A percentile compares a stretch with the other conserved stretches of the same genome.
Conservation (phyloP, 2,113 vertebrate species). For the Chaetodon trifascialis region DNA sequence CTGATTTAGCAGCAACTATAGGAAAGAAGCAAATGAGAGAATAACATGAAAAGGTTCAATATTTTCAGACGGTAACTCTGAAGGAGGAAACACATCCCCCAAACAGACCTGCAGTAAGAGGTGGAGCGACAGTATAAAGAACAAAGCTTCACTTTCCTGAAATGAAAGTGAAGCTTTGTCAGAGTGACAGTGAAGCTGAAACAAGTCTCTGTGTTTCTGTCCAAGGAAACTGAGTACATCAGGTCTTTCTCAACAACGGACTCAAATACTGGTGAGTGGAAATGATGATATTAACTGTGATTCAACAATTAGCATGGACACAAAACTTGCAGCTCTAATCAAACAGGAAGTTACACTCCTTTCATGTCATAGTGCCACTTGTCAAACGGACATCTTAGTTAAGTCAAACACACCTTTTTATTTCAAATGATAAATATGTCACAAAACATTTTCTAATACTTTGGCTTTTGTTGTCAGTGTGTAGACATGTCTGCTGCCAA, state of each 20-base stretch:
- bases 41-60: no score
- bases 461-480: not conserved
- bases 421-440: not conserved
- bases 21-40: no score
- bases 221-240: not conserved
- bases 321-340: not conserved
- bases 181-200: not conserved
- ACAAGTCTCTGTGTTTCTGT: not conserved
- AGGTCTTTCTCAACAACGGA: not conserved
- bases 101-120: not conserved
- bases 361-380: not conserved
- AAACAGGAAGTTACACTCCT: not conserved
- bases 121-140: not conserved
- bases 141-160: not conserved
- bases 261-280: slow-evolving; percentile 15
- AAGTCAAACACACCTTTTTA: no score
- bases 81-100: not conserved
- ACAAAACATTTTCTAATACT: not conserved
- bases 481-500: slow-evolving; percentile 28
- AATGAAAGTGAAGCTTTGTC: slow-evolving; percentile 14
- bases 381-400: not conserved
- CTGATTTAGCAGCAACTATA: no score
- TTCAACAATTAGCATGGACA: not conserved
- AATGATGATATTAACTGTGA: not conserved
- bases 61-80: not conserved